These are phyloP conservation scores for Gonatopus flavifemur DNA, from an alignment of 1,140 invertebrate species.

Conservation along the genomic window DNA sequence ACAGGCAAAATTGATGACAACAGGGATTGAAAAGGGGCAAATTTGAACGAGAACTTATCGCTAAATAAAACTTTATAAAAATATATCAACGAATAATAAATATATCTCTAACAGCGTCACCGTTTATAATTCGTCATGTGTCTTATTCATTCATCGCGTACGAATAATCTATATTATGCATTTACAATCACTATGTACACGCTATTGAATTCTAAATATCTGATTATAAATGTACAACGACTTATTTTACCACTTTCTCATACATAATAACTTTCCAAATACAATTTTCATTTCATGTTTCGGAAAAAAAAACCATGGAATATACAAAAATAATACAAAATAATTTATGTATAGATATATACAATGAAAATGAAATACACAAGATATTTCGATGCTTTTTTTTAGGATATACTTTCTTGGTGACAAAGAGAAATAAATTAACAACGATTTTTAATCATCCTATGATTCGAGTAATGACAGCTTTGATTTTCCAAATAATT, in stretches of 20 bases:
- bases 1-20: too few relatives aligned
- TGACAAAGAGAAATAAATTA: too few relatives aligned
- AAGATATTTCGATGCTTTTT: too few relatives aligned
- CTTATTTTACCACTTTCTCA: conserved; percentile 20
- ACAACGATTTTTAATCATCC: too few relatives aligned
- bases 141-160: too few relatives aligned
- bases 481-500: too few relatives aligned
- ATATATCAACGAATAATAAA: conserved; percentile 57
- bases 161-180: conserved; percentile 37
- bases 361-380: too few relatives aligned
- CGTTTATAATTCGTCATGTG: conserved; percentile 45
- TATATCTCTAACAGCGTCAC: conserved; percentile 52
- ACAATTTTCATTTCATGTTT: too few relatives aligned
- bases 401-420: too few relatives aligned
- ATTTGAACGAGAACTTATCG: conserved; percentile 46
- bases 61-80: conserved; percentile 57
- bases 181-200: conserved; percentile 52
- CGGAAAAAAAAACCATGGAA: neutral
- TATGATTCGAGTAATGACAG: too few relatives aligned
- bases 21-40: conserved; percentile 19
- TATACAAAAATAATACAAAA: neutral
- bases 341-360: too few relatives aligned
- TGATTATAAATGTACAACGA: conserved; percentile 45
- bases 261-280: too few relatives aligned
- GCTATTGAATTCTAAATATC: conserved; percentile 43